Evolutionary conservation across 53 echinoderm and acorn worm genomes (phyloP), one percentile per base, ranked within the genome.

Genomic region (Luidia sarsii): DNA sequence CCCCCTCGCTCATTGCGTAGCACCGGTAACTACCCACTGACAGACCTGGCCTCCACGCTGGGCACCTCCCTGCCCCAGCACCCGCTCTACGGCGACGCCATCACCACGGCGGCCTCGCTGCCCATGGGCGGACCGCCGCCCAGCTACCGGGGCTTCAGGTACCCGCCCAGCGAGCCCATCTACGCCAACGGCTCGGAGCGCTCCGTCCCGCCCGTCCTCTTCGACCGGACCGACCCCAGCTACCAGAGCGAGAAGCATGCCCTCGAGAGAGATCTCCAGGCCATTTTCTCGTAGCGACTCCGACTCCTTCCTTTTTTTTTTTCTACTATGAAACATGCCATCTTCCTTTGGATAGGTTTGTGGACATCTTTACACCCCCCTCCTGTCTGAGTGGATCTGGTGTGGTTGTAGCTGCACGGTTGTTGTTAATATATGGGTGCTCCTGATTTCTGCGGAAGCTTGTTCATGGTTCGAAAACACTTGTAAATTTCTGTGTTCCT

Each of bases 241-340:
- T 77, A 48, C 61, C 25, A 61, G 30, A 41, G 61, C 6, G 77
- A 77, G 38, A 77, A 77, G 60, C 18, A 45, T 20, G 60, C 25
- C 16, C 60, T 77, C 4, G 77, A 77, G 38, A 31, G 77, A 77
- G 77, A 77, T 48, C 77, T 77, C 16, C 59, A 77, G 31, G 22
- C 57, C 31, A 77, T 77, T 11, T 77, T 77, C 39, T 48, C 77
- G 45, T 77, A 77, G 38, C 39, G 32, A 38, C n/a, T n/a, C n/a
- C n/a, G n/a, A n/a, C n/a, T n/a, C n/a, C n/a, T n/a, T n/a, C n/a
- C n/a, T n/a, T n/a, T n/a, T 65, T 65, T 65, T 33, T 65, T 33
- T 33, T 18, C 22, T 19, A 13, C 35, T 33, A n/a, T 64, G 64
- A 16, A 19, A 37, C 35, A 33, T 33, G 28, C 27, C 27, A 25